These are phyloP conservation scores for Oryzias javanicus DNA, from an alignment of 2,113 vertebrate species.

Conservation along the genomic window DNA sequence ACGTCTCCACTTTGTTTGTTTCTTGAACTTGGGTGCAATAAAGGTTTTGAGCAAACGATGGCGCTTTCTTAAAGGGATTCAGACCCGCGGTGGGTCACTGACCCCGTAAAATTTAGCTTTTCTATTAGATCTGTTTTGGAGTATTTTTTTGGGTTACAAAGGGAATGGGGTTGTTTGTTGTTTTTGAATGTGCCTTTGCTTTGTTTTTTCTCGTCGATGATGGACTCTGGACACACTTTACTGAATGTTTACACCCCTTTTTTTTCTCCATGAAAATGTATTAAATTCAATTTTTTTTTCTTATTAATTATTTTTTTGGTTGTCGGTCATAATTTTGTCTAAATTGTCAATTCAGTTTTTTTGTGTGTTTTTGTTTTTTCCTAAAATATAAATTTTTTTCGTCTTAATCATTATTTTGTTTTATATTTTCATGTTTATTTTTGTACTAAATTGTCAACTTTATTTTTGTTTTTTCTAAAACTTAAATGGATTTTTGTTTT, in stretches of 20 bases:
- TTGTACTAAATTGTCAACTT: too few species aligned
- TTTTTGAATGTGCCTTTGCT: slow-evolving; percentile 57
- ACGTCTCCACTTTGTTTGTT: slow-evolving; percentile 26
- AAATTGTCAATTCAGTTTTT: too few species aligned
- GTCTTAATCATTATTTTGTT: too few species aligned
- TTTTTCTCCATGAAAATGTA: too few species aligned
- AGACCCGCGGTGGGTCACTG: not conserved
- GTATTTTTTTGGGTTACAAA: slow-evolving; percentile 15
- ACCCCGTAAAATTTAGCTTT: not conserved
- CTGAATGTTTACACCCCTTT: not conserved
- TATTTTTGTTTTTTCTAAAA: too few species aligned
- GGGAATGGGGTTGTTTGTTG: slow-evolving; percentile 17
- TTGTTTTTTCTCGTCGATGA: slow-evolving; percentile 28
- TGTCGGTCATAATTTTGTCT: too few species aligned
- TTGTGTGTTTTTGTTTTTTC: too few species aligned
- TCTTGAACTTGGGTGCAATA: slow-evolving; percentile 68
- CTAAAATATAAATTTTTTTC: too few species aligned
- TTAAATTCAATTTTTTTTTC: too few species aligned
- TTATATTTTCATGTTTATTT: too few species aligned
- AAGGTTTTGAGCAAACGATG: not conserved
- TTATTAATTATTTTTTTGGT: too few species aligned
- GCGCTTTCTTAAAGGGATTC: slow-evolving; percentile 50
- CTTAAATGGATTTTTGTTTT: too few species aligned
- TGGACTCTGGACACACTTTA: slow-evolving; percentile 24
- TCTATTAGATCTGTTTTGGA: not conserved